Conservation (phyloP, 2,797 vertebrate genomes). For the Phrynocephalus guinanensis region DNA sequence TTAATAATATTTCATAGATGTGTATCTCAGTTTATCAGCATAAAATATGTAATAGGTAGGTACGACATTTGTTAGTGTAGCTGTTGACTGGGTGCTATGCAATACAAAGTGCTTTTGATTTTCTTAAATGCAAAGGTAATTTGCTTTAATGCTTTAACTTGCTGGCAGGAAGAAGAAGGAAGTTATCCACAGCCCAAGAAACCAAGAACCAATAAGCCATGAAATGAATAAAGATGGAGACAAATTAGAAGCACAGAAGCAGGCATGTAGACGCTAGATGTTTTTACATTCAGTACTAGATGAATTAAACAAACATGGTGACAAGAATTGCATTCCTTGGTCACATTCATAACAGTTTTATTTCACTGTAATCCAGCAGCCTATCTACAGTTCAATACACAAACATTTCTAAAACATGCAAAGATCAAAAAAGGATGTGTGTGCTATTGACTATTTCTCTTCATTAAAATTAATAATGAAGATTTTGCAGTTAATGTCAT, state of each 20-base stretch:
- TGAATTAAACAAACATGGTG: background rate
- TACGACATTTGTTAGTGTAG: slow-evolving; percentile 27
- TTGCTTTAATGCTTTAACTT: slow-evolving; percentile 43
- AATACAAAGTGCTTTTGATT: background rate
- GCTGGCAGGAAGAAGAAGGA: slow-evolving; percentile 60
- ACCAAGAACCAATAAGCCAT: slow-evolving; percentile 53
- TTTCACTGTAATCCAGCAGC: background rate
- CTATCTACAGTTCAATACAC: background rate
- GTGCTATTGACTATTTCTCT: background rate
- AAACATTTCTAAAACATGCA: background rate
- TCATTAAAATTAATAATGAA: background rate
- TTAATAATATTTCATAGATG: too few relatives aligned
- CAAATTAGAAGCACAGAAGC: slow-evolving; percentile 29
- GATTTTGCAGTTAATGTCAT: background rate
- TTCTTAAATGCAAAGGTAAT: slow-evolving; percentile 32
- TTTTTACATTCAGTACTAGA: slow-evolving; percentile 30
- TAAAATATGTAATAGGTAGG: slow-evolving; percentile 24
- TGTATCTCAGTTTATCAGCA: background rate
- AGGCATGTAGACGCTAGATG: slow-evolving; percentile 48
- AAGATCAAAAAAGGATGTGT: background rate
- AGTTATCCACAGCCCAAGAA: slow-evolving; percentile 62
- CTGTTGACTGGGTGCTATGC: slow-evolving; percentile 22
- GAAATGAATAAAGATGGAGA: slow-evolving; percentile 23
- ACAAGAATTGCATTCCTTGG: background rate
- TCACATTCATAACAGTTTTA: background rate